phyloP scores from a whole-genome alignment of 2,797 vertebrate species.

The Acipenser ruthenus region DNA sequence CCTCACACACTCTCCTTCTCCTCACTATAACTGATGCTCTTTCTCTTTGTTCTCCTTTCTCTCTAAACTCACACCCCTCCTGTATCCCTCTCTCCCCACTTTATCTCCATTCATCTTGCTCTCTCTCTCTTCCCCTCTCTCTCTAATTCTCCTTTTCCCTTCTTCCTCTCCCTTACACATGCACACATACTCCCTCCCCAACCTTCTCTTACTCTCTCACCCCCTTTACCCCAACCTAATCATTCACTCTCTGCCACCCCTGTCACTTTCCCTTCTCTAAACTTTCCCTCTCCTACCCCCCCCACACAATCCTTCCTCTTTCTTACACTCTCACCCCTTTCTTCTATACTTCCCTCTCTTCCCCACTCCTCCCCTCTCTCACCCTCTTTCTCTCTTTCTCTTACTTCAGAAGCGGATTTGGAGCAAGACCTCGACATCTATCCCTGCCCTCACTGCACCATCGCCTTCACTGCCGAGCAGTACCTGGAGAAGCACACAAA shows the following conservation, averaged over 20 bases:
- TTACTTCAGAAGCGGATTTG: slow-evolving; percentile 14
- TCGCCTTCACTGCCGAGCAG: slow-evolving; percentile 62
- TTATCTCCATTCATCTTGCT: not conserved
- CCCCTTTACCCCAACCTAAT: not conserved
- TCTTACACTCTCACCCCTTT: not conserved
- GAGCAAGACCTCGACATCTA: slow-evolving; percentile 10
- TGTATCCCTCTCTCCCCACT: not conserved
- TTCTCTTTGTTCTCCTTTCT: not conserved
- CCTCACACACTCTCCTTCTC: not conserved
- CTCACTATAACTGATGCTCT: not conserved
- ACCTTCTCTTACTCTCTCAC: not conserved
- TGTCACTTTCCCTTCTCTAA: not conserved
- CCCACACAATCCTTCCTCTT: not conserved
- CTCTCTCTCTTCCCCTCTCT: not conserved
- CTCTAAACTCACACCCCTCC: not conserved
- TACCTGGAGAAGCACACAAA: slow-evolving; percentile 61
- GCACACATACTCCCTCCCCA: not conserved
- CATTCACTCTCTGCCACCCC: not conserved
- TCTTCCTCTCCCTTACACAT: not conserved
- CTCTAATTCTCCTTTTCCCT: too few species aligned
- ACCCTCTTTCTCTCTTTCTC: not conserved
- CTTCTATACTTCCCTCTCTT: not conserved
- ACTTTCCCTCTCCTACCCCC: not conserved
- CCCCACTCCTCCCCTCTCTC: not conserved
- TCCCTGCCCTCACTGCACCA: slow-evolving; percentile 53